Evolutionary conservation across 2,888 invertebrate species (phyloP).

Genomic region (Tolmerus cingulatus): DNA sequence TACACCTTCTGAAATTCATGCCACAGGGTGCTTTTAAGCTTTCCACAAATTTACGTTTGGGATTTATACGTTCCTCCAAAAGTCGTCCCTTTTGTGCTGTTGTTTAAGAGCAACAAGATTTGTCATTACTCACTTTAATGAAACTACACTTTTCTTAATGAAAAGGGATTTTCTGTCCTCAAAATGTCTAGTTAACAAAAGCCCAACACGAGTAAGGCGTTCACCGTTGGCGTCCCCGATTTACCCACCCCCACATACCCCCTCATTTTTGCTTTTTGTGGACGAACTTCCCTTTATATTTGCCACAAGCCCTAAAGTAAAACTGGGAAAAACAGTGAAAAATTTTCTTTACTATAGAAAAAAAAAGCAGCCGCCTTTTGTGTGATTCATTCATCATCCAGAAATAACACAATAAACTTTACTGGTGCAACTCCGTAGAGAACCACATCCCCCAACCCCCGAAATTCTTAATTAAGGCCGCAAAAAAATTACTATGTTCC

Average conservation of each 20-base stretch:
- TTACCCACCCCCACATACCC: background rate
- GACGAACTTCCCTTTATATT: background rate
- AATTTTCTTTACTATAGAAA: background rate
- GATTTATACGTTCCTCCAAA: background rate
- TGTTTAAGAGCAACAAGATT: background rate
- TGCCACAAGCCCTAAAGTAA: background rate
- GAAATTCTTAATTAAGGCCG: background rate
- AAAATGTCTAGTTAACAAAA: background rate
- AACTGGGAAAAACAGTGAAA: background rate
- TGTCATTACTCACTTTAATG: background rate
- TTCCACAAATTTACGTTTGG: background rate
- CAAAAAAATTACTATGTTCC: background rate
- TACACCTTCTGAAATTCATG: background rate
- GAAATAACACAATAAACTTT: slow-evolving; percentile 14
- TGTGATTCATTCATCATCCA: slow-evolving; percentile 11
- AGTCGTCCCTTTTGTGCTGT: background rate
- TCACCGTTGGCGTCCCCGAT: background rate
- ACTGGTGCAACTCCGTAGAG: background rate
- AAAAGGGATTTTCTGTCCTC: background rate
- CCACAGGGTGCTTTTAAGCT: background rate
- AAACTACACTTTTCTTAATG: background rate
- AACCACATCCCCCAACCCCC: background rate
- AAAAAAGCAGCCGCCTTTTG: background rate
- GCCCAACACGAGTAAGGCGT: background rate
- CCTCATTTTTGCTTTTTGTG: background rate